phyloP scores from a whole-genome alignment of 2,797 vertebrate species.

The Parauchenoglanis punctatus region DNA sequence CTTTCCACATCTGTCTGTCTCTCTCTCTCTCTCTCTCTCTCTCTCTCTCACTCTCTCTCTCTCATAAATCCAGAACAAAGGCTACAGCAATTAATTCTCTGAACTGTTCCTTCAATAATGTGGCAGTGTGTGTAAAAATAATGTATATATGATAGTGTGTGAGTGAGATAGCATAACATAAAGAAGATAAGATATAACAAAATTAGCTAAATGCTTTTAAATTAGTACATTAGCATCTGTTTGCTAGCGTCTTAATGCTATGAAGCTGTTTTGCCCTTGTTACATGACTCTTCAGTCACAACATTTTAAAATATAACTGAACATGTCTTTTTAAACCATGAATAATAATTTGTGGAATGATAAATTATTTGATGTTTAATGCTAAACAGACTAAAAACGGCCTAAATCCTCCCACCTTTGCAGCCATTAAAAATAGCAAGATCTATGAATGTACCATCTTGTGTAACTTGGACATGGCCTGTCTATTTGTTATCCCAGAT shows the following conservation, averaged over 20 bases:
- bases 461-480: not conserved
- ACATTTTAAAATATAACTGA: not conserved
- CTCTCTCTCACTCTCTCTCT: not conserved
- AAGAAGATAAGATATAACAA: conserved; percentile 13
- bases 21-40: not conserved
- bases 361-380: not conserved
- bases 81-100: not conserved
- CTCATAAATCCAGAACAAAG: not conserved
- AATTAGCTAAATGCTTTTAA: conserved; percentile 18
- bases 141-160: conserved; percentile 25
- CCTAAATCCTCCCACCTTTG: not conserved
- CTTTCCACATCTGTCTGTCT: not conserved
- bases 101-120: not conserved
- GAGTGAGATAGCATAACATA: conserved; percentile 14
- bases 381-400: not conserved
- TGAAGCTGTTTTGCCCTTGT: not conserved
- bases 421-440: not conserved
- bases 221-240: not conserved
- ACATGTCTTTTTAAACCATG: not conserved
- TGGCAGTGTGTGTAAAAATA: not conserved
- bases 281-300: not conserved
- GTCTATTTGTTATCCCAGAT: too few species aligned
- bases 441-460: not conserved
- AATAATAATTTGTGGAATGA: not conserved
- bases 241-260: not conserved